Evolutionary conservation across 2,797 vertebrate species (phyloP).

Genomic region (Anableps anableps): DNA sequence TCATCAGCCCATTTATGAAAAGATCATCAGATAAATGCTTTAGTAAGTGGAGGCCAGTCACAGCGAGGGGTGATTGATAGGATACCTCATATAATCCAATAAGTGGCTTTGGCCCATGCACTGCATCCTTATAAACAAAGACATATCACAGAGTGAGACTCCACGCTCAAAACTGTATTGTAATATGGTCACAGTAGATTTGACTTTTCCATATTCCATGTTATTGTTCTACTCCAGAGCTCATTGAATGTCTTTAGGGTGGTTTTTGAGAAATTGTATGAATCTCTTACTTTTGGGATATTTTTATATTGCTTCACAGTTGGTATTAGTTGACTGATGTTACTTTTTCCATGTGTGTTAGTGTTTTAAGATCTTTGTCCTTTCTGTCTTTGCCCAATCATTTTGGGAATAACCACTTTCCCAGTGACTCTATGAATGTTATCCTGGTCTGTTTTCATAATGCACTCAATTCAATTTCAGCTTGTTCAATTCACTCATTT

Average conservation of each 20-base stretch:
- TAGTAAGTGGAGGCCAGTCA: slow-evolving; percentile 63
- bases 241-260: slow-evolving; percentile 27
- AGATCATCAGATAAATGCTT: slow-evolving; percentile 73
- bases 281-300: slow-evolving; percentile 38
- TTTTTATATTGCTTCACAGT: slow-evolving; percentile 39
- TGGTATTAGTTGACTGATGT: slow-evolving; percentile 60
- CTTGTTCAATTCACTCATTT: slow-evolving; percentile 50
- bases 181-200: slow-evolving; percentile 32
- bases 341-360: slow-evolving; percentile 21
- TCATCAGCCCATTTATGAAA: slow-evolving; percentile 72
- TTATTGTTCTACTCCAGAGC: background rate
- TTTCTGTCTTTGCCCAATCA: slow-evolving; percentile 59
- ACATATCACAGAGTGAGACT: slow-evolving; percentile 40
- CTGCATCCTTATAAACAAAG: slow-evolving; percentile 48
- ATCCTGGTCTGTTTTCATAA: slow-evolving; percentile 61
- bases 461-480: slow-evolving; percentile 58
- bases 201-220: slow-evolving; percentile 20
- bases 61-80: slow-evolving; percentile 65
- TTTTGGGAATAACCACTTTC: slow-evolving; percentile 69
- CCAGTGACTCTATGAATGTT: slow-evolving; percentile 64
- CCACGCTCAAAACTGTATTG: slow-evolving; percentile 16
- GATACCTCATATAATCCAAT: slow-evolving; percentile 70
- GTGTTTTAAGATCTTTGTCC: slow-evolving; percentile 9
- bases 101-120: slow-evolving; percentile 57
- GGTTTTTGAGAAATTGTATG: slow-evolving; percentile 32